phyloP scores from a whole-genome alignment of 2,113 vertebrate species.

The Erinaceus europaeus region DNA sequence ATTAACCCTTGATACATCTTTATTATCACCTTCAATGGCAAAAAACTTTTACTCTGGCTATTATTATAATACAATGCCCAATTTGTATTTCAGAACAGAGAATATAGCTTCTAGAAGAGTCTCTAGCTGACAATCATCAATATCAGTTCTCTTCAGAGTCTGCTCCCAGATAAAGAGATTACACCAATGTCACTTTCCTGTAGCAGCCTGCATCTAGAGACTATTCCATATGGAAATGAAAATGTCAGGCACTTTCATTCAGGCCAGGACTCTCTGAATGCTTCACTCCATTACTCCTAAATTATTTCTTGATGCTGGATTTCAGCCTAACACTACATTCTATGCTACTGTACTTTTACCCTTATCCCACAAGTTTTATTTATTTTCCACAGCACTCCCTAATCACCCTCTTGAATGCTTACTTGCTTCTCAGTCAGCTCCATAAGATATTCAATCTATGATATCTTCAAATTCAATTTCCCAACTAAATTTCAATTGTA shows the following conservation, averaged over 20 bases:
- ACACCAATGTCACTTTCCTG: neutral
- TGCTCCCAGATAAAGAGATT: neutral
- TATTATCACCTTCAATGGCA: neutral
- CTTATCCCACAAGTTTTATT: neutral
- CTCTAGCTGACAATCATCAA: neutral
- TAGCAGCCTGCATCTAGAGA: neutral
- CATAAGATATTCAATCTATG: neutral
- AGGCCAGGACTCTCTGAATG: neutral
- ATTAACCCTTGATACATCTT: neutral
- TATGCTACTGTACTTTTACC: neutral
- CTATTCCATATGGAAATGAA: neutral
- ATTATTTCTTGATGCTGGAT: neutral
- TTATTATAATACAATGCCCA: neutral
- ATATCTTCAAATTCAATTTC: neutral
- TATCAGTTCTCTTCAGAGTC: neutral
- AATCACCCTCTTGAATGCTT: neutral
- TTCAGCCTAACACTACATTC: neutral
- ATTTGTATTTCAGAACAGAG: neutral
- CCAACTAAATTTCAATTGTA: neutral
- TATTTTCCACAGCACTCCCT: neutral
- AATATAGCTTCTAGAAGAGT: neutral
- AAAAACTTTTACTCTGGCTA: neutral
- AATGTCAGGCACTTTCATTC: neutral
- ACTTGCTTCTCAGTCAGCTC: neutral
- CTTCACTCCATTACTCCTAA: neutral